Base-by-base conservation (phyloP, 1,140 invertebrate species). In the Trachelipus rathkii region DNA sequence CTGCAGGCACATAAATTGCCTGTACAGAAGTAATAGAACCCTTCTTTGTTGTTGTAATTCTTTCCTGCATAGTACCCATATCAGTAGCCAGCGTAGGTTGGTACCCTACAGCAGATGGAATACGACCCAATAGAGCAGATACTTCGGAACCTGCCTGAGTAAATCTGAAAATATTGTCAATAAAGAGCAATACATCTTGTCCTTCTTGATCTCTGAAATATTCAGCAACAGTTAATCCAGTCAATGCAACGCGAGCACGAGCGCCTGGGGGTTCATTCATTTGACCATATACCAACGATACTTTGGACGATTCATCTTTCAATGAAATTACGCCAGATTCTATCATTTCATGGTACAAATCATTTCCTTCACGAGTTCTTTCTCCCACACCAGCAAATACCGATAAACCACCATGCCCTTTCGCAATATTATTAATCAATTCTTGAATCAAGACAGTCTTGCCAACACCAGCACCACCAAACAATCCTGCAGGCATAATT, bases 371-470 rank as follows among this genome's bases (percentile, higher is more conserved):
- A 86, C 97, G 95, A 46, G 97, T 99, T 85, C 97, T 89, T 87
- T 99, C 97, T 71, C 97, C 97, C 7, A 99, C 97, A 82, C 97
- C 97, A 84, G 97, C 97, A 85, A 99, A 99, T 77, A 99, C 97
- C 1, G 97, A 99, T 87, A 98, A 99, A 91, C 97, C 97, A 91
- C 97, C 97, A 86, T 99, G 97, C 83, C 96, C 96, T 86, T 99
- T 99, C 81, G 97, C 97, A n/a, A 99, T 95, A 83, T 99, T 99
- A 90, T 99, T 99, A 84, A 99, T 99, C 81, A 99, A 89, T 87
- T 99, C 97, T 97, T 99, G 99, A 88, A 99, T 99, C 77, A 99
- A 88, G 87, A 99, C 97, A 87, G 97, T 99, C 87, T 99, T 99
- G 74, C 97, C 97, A 81, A 99, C 97, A 85, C 97, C 97, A 83